Evolutionary conservation across 2,888 invertebrate genomes (phyloP), one percentile per base, ranked within the genome.

Genomic region (Entomobrya multifasciata): DNA sequence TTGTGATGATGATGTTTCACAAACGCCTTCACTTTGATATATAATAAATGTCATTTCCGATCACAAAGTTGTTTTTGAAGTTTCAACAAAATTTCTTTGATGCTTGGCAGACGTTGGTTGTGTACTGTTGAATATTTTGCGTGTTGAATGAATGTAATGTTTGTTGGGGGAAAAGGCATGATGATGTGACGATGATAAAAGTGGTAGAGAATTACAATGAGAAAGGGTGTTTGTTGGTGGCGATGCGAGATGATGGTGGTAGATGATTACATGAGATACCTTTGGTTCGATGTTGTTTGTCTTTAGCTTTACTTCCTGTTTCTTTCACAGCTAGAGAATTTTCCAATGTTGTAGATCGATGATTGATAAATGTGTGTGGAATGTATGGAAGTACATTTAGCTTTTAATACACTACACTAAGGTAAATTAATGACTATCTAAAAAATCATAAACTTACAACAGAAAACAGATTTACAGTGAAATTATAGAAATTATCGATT

Each of bases 1-100:
- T 30, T 15, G 36, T 65, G 65, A 27, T 65, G 65, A 30, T 65
- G 65, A 65, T 41, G 65, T 41, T 36, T 17, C 36, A 36, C 41
- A n/a, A 41, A 30, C 41, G 65, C 41, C 30, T 41, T 65, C 65
- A 36, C 36, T 65, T 65, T 65, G 30, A 65, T 36, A 47, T n/a
- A n/a, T 44, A 72, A 72, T 72, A 47, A 72, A 47, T 72, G 72
- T 72, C 72, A 49, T 72, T 72, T 72, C 25, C 72, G 72, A 72
- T 72, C 49, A 72, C 47, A 70, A 49, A 67, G 67, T 67, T 57
- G 57, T 57, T 22, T 67, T 67, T 55, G 49, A 55, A 52, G 52
- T 65, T 30, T 65, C 22, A 41, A 10, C 17, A 22, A 41, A 78
- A 20, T 60, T 60, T 55, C 41, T 65, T 65, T 65, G 65, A 30